Conservation (phyloP, 2,888 invertebrate genomes). For the Dasysyrphus albostriatus region DNA sequence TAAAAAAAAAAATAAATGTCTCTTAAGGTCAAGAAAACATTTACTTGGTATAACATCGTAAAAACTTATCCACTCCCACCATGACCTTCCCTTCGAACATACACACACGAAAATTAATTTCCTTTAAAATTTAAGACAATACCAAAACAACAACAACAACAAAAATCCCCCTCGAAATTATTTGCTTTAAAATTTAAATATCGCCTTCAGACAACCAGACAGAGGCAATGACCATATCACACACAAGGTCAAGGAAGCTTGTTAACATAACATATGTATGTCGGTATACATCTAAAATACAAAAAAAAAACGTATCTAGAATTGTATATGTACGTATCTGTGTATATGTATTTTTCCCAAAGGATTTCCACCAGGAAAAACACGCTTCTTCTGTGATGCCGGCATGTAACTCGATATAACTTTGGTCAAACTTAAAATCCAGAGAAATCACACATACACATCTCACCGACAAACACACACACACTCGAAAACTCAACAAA, state of each 20-base stretch:
- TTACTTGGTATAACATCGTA: too few relatives aligned
- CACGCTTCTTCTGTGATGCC: constrained; percentile 30
- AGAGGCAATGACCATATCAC: constrained; percentile 16
- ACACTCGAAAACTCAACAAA: not conserved
- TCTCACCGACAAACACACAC: not conserved
- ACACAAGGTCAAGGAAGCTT: constrained; percentile 43
- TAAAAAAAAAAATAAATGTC: not conserved
- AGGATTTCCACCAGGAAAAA: constrained; percentile 10
- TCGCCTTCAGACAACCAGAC: constrained; percentile 28
- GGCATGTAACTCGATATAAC: constrained; percentile 17
- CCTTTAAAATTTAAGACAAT: constrained; percentile 22
- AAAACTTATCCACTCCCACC: not conserved
- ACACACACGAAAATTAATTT: constrained; percentile 5
- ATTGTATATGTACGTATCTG: not conserved
- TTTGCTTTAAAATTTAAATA: constrained; percentile 31
- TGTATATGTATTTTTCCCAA: constrained; percentile 15
- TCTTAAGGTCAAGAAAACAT: not conserved
- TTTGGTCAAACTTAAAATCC: constrained; percentile 38
- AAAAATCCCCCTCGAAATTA: not conserved
- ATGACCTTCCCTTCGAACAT: not conserved
- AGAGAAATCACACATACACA: not conserved
- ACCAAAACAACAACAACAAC: not conserved
- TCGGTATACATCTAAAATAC: too few relatives aligned
- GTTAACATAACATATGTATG: constrained; percentile 16
- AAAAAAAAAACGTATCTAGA: not conserved